phyloP scores from a whole-genome alignment of 2,888 invertebrate species.

The Heliconius cydno region DNA sequence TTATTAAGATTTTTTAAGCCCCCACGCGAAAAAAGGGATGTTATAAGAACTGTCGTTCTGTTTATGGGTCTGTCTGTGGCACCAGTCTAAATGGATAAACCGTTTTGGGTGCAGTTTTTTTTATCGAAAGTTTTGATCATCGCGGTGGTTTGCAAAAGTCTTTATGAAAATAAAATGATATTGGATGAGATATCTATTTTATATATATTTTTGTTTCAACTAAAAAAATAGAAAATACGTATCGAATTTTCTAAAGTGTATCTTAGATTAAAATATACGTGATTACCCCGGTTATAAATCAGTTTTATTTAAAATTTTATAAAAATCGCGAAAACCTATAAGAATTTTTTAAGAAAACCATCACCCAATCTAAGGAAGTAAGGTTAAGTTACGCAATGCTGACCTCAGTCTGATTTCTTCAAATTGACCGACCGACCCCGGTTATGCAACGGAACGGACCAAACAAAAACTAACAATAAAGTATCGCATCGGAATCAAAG shows the following conservation, averaged over 20 bases:
- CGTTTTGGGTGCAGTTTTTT: no score
- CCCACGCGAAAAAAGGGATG: no score
- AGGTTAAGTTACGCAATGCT: constrained; percentile 36
- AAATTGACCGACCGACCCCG: constrained; percentile 53
- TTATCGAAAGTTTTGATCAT: no score
- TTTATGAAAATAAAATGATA: no score
- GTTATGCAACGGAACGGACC: constrained; percentile 61
- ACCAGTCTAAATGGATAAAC: no score
- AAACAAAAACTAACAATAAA: constrained; percentile 58
- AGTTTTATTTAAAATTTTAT: neutral
- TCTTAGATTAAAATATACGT: neutral
- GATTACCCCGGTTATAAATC: neutral
- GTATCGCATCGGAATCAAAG: constrained; percentile 54
- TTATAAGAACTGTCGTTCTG: no score
- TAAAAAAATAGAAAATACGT: neutral
- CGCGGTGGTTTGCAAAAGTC: no score
- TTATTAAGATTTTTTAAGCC: no score
- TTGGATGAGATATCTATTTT: no score
- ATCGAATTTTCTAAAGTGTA: neutral
- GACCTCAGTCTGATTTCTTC: constrained; percentile 38
- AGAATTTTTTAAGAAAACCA: neutral
- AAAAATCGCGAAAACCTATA: neutral
- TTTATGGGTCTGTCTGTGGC: no score
- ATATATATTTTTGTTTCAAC: no score
- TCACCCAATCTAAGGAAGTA: neutral